Evolutionary conservation across 1,140 invertebrate species (phyloP).

Genomic region (Wasmannia auropunctata): DNA sequence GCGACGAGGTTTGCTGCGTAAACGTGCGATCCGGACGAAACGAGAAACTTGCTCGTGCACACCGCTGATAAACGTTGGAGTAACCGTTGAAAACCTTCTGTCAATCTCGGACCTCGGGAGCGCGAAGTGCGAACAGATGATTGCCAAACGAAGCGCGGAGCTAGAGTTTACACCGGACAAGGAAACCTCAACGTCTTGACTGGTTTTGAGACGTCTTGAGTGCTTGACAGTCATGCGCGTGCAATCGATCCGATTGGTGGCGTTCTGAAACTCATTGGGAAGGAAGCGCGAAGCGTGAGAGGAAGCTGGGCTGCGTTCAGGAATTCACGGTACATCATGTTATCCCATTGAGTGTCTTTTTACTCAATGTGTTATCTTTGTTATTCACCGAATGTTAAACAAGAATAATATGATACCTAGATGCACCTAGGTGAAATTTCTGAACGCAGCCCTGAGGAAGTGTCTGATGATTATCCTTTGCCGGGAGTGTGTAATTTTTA

Average conservation of each 20-base stretch:
- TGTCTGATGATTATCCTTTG: neutral
- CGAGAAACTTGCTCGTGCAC: neutral
- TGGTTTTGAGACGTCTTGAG: no score
- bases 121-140: conserved; percentile 17
- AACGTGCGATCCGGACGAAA: neutral
- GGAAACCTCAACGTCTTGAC: neutral
- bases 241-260: no score
- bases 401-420: no score
- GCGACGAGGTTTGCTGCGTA: neutral
- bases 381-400: no score
- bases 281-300: no score
- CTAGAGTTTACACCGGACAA: neutral
- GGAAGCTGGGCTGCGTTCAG: no score
- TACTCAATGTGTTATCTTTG: no score
- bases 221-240: conserved; percentile 1
- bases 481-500: neutral
- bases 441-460: no score
- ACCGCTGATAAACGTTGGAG: neutral
- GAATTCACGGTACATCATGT: no score
- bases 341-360: no score
- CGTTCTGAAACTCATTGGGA: neutral
- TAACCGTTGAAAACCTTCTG: neutral
- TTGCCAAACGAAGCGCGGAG: neutral
- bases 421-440: no score
- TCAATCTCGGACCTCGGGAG: no score